A percentile compares a stretch with the other conserved stretches of the same genome.
Conservation (phyloP, 2,797 vertebrate genomes). For the Neoniphon sammara region DNA sequence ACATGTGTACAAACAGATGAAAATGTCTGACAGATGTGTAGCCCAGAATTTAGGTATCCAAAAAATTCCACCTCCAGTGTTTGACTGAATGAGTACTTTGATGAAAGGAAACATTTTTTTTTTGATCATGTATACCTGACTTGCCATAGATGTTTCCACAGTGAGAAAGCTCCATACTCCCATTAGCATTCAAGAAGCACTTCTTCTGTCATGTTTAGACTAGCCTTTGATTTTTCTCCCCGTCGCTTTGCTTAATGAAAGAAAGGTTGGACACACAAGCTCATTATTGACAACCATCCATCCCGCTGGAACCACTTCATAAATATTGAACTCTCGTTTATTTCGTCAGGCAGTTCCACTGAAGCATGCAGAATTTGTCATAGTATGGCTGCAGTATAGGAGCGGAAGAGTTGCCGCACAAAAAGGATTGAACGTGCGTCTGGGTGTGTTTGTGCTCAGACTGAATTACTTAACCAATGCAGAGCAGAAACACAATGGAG, state of each 20-base stretch:
- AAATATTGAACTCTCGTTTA: conserved; percentile 42
- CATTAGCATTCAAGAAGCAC: conserved; percentile 24
- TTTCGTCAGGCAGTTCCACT: conserved; percentile 22
- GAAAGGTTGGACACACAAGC: conserved; percentile 28
- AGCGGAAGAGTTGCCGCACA: background rate
- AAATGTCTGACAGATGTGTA: conserved; percentile 28
- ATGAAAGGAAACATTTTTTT: conserved; percentile 5
- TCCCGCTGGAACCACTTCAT: background rate
- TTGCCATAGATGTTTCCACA: background rate
- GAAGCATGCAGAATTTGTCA: conserved; percentile 34
- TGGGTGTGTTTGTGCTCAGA: background rate
- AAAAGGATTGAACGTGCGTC: background rate
- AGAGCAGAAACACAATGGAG: conserved; percentile 11
- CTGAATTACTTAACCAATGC: conserved; percentile 2
- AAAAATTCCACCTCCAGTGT: background rate
- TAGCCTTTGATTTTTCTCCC: conserved; percentile 28
- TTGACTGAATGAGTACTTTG: background rate
- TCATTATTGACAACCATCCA: conserved; percentile 48
- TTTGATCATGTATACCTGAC: conserved; percentile 28
- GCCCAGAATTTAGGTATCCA: conserved; percentile 13
- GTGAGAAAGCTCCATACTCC: conserved; percentile 19
- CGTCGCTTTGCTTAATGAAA: conserved; percentile 21
- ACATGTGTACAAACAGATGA: conserved; percentile 1
- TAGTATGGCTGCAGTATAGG: background rate
- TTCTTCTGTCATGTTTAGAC: conserved; percentile 12